A percentile compares a stretch with the other conserved stretches of the same genome.
These are phyloP conservation scores for Lepisosteus oculatus DNA, from an alignment of 2,113 vertebrate genomes.

Conservation along the genomic window DNA sequence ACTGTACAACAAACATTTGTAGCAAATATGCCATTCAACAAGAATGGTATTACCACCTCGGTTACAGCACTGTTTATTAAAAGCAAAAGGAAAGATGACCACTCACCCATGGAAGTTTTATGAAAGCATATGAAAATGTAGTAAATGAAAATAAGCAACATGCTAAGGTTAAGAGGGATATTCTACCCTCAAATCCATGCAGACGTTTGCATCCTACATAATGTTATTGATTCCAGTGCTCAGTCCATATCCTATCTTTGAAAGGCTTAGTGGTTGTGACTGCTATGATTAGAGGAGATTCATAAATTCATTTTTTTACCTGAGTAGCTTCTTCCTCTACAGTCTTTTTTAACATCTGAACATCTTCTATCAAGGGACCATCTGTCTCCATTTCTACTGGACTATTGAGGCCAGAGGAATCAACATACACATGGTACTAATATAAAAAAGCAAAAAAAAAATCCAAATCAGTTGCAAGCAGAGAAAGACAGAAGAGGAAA, in stretches of 20 bases:
- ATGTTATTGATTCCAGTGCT: constrained; percentile 39
- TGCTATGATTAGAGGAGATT: constrained; percentile 21
- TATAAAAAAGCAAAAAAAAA: constrained; percentile 53
- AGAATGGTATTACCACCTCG: no score
- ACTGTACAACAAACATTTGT: no score
- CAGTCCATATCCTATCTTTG: constrained; percentile 21
- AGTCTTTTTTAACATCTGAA: constrained; percentile 81
- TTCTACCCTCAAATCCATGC: constrained; percentile 5
- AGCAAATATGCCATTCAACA: no score
- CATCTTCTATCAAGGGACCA: constrained; percentile 83
- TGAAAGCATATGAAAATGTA: not conserved
- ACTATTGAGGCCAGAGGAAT: constrained; percentile 68
- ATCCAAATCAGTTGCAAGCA: constrained; percentile 55
- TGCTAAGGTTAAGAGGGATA: constrained; percentile 1
- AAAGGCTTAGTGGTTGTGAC: constrained; percentile 11
- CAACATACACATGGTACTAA: constrained; percentile 78
- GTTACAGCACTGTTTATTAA: no score
- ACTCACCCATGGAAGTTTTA: not conserved
- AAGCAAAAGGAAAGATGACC: not conserved
- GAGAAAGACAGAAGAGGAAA: constrained; percentile 28
- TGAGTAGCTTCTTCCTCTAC: constrained; percentile 83
- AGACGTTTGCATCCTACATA: constrained; percentile 11
- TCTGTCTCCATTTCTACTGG: constrained; percentile 94
- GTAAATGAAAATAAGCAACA: constrained; percentile 3
- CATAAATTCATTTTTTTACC: constrained; percentile 69